Evolutionary conservation across 2,888 invertebrate genomes (phyloP), one percentile per base, ranked within the genome.

Genomic region (Oithona nana): DNA sequence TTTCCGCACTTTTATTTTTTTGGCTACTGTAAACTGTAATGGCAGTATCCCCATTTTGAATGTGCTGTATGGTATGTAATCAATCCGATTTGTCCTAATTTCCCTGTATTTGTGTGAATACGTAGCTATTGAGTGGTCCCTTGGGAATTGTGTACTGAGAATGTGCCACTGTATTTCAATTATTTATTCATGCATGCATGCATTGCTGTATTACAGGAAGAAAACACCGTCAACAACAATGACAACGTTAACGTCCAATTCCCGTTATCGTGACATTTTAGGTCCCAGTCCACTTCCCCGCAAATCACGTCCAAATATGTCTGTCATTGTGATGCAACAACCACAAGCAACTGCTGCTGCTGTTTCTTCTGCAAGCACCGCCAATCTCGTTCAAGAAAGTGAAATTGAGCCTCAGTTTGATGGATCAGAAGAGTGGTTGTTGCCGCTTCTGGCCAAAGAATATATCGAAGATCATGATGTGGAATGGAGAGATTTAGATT

Each of bases 401-500:
- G n/a, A n/a, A n/a, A n/a, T n/a, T n/a, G n/a, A n/a, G n/a, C 39
- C 39, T 16, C 8, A 11, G 39, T 16, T 39, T 6, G 39, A 39
- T 6, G 39, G 39, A 39, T 11, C 6, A 6, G 39, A 39, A 16
- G 39, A 39, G 39, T 51, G 51, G 51, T 22, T 51, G 24, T 58
- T 58, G 16, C 58, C 58, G 39, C 2, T 58, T 13, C 20, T 24
- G n/a, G 58, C 31, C 2, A 22, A 20, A 2, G 29, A 29, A 2
- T 58, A 24, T 28, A 58, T 58, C 22, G 58, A 58, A 24, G 58
- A 58, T 28, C 29, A 58, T 24, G 58, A 58, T 26, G 22, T 28
- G 13, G 58, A 58, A 48, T 58, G 58, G 58, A 31, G 49, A 16
- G 58, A 58, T 24, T 26, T 58, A 11, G 39, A 58, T 4, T 58